Evolutionary conservation across 2,888 invertebrate genomes (phyloP).

Genomic region (Lycocerus yunnanus): DNA sequence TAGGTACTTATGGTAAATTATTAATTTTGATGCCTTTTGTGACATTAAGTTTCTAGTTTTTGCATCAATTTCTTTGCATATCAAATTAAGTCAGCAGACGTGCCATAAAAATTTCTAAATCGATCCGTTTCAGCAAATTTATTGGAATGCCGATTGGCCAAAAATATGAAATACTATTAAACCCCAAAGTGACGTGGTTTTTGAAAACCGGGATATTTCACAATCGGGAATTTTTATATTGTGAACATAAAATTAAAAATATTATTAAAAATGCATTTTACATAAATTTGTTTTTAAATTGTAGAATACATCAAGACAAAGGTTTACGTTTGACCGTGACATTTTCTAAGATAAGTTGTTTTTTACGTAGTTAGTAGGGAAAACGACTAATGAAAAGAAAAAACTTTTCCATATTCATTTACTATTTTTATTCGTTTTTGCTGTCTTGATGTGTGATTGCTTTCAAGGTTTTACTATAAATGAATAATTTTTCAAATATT

Average conservation of each 20-base stretch:
- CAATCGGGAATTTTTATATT: neutral
- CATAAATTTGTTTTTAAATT: neutral
- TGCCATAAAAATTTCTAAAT: neutral
- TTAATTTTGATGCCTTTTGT: neutral
- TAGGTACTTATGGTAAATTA: neutral
- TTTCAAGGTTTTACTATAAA: constrained; percentile 16
- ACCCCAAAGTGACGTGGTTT: neutral
- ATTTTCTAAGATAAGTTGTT: constrained; percentile 19
- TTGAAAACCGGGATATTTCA: neutral
- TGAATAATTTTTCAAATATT: neutral
- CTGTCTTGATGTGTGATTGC: neutral
- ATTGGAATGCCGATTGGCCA: too few species aligned
- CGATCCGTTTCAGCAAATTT: too few species aligned
- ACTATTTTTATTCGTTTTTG: constrained; percentile 14
- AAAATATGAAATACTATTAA: neutral
- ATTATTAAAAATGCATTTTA: neutral
- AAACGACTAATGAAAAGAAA: constrained; percentile 9
- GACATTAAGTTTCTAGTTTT: neutral
- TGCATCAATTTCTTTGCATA: neutral
- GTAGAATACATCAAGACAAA: constrained; percentile 3
- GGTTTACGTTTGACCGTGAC: constrained; percentile 29
- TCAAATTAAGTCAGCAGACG: neutral
- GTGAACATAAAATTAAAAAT: neutral
- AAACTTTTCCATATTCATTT: constrained; percentile 24
- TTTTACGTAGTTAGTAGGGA: constrained; percentile 8